These are phyloP conservation scores for Aegithalos caudatus DNA, from an alignment of 2,113 vertebrate genomes.

Conservation along the genomic window DNA sequence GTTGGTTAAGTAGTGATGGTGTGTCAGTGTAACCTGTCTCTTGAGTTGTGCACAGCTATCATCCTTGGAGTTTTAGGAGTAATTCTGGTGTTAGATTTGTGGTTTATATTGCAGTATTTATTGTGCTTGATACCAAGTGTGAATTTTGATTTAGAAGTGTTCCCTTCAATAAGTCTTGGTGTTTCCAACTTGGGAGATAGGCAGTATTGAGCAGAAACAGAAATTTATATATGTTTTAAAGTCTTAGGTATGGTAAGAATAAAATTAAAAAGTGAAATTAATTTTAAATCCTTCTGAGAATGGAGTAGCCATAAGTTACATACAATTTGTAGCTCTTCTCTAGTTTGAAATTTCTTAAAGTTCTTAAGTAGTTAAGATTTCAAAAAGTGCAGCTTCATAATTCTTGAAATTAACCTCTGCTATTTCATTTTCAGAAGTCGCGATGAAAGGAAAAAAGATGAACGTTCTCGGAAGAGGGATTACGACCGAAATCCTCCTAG, in stretches of 20 bases:
- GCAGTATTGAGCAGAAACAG: background rate
- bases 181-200: background rate
- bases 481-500: slow-evolving; percentile 90
- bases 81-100: background rate
- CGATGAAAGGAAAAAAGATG: slow-evolving; percentile 94
- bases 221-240: background rate
- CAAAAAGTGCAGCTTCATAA: background rate
- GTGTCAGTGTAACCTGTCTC: background rate
- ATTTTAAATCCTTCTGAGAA: background rate
- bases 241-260: background rate
- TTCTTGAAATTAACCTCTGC: background rate
- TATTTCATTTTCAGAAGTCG: slow-evolving; percentile 78
- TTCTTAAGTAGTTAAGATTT: background rate
- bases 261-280: background rate
- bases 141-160: background rate
- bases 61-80: background rate
- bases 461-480: slow-evolving; percentile 93
- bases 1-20: fast-evolving
- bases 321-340: background rate
- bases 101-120: background rate
- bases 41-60: background rate
- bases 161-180: background rate
- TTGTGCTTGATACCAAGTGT: background rate
- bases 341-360: background rate
- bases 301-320: background rate